A percentile compares a stretch with the other conserved stretches of the same genome.
Evolutionary conservation across 2,113 vertebrate genomes (phyloP).

Genomic region (Illadopsis cleaveri): DNA sequence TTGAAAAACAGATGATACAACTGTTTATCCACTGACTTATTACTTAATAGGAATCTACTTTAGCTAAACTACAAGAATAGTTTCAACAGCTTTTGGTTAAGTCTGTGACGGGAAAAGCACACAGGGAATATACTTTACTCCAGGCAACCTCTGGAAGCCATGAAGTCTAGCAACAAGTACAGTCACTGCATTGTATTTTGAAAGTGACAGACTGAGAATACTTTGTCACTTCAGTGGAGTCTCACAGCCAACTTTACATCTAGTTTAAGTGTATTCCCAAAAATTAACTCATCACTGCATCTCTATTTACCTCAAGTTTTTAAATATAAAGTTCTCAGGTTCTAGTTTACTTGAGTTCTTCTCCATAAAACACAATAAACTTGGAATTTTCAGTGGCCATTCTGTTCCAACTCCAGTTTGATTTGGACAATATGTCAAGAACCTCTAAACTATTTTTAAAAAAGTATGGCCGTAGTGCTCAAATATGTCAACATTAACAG

Average conservation of each 20-base stretch:
- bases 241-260: not conserved
- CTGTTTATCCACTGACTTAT: not conserved
- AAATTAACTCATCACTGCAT: not conserved
- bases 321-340: not conserved
- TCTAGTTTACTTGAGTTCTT: not conserved
- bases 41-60: not conserved
- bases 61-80: not conserved
- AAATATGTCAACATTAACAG: not conserved
- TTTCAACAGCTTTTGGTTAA: not conserved
- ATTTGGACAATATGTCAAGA: not conserved
- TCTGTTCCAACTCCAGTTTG: not conserved
- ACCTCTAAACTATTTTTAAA: not conserved
- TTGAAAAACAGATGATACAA: not conserved
- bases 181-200: not conserved
- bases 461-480: not conserved
- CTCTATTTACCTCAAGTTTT: not conserved
- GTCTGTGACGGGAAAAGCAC: not conserved
- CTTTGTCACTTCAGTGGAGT: not conserved
- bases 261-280: not conserved
- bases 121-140: not conserved
- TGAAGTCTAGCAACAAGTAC: not conserved
- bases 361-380: not conserved
- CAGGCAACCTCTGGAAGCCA: not conserved
- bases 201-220: not conserved
- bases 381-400: not conserved